Evolutionary conservation across 2,888 invertebrate genomes (phyloP), one percentile per base, ranked within the genome.

Genomic region (Stenotaenia linearis): DNA sequence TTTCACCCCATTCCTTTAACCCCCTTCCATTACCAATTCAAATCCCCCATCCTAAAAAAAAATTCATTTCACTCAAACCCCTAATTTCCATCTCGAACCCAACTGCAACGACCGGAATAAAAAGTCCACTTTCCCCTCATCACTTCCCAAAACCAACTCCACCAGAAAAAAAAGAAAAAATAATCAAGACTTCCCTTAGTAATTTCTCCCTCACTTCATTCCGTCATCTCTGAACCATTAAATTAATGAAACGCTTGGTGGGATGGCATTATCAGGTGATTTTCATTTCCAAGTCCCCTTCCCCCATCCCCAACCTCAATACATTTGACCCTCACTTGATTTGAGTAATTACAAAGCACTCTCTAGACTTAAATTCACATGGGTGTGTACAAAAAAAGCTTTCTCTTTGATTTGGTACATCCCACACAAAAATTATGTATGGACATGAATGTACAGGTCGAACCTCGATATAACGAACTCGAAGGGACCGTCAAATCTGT

Each of bases 171-270:
- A 18, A 18, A 18, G n/a, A 45, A 61, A 25, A 61, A 61, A 23
- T 5, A 61, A 61, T 61, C 61, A 61, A 21, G 61, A 25, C 25
- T 61, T 61, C 61, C 61, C 25, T 61, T 25, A 25, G 25, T 61
- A 61, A 61, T 61, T 61, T 61, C 25, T 25, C n/a, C n/a, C n/a
- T 45, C 45, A 18, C 10, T 61, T 23, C 61, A 10, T 61, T 61
- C 61, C 61, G 23, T 61, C 61, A 61, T 61, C 61, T 28, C 61
- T 25, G 61, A 61, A 61, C 61, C 61, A 61, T 61, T 61, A 61
- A 61, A 61, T 61, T 61, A 61, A 61, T 61, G 61, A 61, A 61
- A 61, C 25, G 61, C 12, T 61, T 61, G 25, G 61, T 23, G 15
- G 25, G 25, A 21, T 25, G 25, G 61, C 61, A 61, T 61, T 61